Conservation (phyloP, 2,888 invertebrate species). For the Tolmerus cingulatus region DNA sequence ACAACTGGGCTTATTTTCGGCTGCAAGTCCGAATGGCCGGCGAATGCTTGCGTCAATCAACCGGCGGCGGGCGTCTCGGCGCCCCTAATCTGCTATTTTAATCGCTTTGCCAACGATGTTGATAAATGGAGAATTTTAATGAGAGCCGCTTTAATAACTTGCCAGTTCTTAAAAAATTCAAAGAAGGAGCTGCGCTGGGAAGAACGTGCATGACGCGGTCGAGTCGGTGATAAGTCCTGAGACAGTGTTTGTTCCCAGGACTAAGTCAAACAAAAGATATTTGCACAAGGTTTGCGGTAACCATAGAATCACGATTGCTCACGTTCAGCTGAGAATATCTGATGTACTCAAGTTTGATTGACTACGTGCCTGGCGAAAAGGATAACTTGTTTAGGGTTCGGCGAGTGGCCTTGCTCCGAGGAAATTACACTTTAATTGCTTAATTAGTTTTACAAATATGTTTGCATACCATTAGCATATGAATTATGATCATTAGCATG, state of each 20-base stretch:
- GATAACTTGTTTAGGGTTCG: conserved; percentile 25
- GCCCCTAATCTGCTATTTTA: neutral
- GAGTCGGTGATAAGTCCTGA: conserved; percentile 21
- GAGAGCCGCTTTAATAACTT: conserved; percentile 13
- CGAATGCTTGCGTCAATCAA: neutral
- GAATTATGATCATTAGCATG: conserved; percentile 24
- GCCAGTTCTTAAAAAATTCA: neutral
- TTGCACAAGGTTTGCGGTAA: conserved; percentile 30
- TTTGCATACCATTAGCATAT: conserved; percentile 28
- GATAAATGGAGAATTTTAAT: conserved; percentile 20
- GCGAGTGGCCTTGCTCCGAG: conserved; percentile 1
- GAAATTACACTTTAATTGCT: conserved; percentile 41
- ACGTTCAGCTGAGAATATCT: conserved; percentile 36
- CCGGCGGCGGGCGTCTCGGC: neutral
- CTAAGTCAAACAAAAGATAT: conserved; percentile 37
- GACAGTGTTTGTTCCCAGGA: conserved; percentile 33
- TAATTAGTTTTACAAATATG: conserved; percentile 34
- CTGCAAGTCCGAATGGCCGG: neutral
- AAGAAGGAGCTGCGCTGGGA: neutral
- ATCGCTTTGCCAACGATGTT: neutral
- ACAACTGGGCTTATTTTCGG: neutral
- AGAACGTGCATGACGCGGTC: neutral
- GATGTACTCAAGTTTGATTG: conserved; percentile 41
- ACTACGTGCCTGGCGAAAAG: conserved; percentile 42
- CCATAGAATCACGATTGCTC: conserved; percentile 39